These are phyloP conservation scores for Pseudomyrmex flavicornis DNA, from an alignment of 1,140 invertebrate genomes.

Conservation along the genomic window DNA sequence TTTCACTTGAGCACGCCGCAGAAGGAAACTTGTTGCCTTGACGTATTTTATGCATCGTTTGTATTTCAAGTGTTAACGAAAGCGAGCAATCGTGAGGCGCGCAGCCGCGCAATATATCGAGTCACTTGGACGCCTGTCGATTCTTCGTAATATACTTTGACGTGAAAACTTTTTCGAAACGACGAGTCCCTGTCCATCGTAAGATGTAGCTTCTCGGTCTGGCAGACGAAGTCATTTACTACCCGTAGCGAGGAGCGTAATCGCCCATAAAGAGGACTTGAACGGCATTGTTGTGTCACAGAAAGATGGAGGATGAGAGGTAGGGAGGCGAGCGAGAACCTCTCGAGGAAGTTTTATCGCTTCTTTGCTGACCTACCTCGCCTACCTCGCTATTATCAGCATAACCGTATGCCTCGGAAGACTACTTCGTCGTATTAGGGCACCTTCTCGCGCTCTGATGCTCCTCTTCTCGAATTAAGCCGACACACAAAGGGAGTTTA, in stretches of 20 bases:
- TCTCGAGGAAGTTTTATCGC: constrained; percentile 79
- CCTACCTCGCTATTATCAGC: constrained; percentile 67
- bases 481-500: constrained; percentile 29
- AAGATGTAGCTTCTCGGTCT: constrained; percentile 40
- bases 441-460: constrained; percentile 63
- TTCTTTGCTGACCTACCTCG: constrained; percentile 74
- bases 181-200: constrained; percentile 55
- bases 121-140: constrained; percentile 31
- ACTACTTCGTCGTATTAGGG: constrained; percentile 68
- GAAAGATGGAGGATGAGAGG: constrained; percentile 50
- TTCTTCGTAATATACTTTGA: constrained; percentile 47
- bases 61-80: constrained; percentile 24
- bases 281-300: constrained; percentile 72
- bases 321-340: constrained; percentile 12
- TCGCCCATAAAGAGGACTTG: constrained; percentile 68
- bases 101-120: too few species aligned
- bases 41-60: neutral
- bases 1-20: neutral
- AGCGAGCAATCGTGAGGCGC: neutral
- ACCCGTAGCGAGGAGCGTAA: constrained; percentile 65
- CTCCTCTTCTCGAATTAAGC: constrained; percentile 30
- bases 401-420: constrained; percentile 63
- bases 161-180: constrained; percentile 49
- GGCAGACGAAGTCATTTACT: constrained; percentile 71
- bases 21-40: constrained; percentile 28